Evolutionary conservation across 2,113 vertebrate genomes (phyloP), one percentile per base, ranked within the genome.

Genomic region (Periophthalmodon schlosseri): DNA sequence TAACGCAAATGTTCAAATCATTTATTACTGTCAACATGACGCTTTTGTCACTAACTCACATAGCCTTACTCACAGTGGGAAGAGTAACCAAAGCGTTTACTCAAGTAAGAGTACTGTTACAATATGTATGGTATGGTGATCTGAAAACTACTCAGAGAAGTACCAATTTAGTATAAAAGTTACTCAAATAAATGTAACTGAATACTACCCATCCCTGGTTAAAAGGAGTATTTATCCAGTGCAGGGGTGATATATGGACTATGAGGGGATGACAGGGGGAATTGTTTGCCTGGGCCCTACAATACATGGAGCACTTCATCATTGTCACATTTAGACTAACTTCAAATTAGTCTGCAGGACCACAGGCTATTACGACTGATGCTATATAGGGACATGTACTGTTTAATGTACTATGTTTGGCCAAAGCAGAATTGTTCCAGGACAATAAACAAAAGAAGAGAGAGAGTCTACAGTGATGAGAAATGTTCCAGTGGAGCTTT

Each of bases 241-340:
- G 36, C 46, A 11, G 36, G 33, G 16, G 18, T 65, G 34, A 65
- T 65, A 39, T 36, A 72, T 79, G 78, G 70, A 56, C 49, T 11
- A 65, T 23, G 65, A 74, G 74, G 1, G 47, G 64, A 80, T 72
- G 78, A 79, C 70, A 75, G 67, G 47, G 6, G 4, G 14, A n/a
- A 2, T 10, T 44, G 39, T 72, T 39, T 66, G 58, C 33, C 68
- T 61, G 20, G n/a, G 60, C 20, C 23, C 3, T 54, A 72, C 69
- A 65, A 69, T 68, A 65, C 65, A 12, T 3, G 54, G 49, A 2
- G 56, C 16, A 49, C 74, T 77, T 60, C 18, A 33, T 58, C 13
- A 28, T 23, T 46, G 60, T 66, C 60, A 60, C 14, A 21, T 21
- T 12, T 18, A 33, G 20, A n/a, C 11, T 21, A 70, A 7, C 58